Conservation (phyloP, 2,888 invertebrate genomes). For the Epinotia bilunana region DNA sequence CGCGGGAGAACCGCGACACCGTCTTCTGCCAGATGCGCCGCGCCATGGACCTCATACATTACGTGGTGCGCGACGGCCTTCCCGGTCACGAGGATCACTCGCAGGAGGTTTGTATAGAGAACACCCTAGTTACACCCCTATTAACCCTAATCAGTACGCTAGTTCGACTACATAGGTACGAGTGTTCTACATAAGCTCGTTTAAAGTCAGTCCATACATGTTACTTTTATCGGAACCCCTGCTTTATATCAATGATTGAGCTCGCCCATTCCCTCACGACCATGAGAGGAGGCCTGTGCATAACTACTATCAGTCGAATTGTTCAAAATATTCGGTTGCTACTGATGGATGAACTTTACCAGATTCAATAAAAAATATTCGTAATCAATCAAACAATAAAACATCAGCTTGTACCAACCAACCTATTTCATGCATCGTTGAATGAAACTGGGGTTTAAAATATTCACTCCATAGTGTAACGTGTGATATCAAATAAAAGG, state of each 20-base stretch:
- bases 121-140: not conserved
- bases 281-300: not conserved
- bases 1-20: slow-evolving; percentile 97
- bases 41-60: slow-evolving; percentile 98
- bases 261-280: not conserved
- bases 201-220: not conserved
- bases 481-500: not conserved
- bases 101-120: slow-evolving; percentile 65
- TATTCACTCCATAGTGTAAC: too few relatives aligned
- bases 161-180: too few relatives aligned
- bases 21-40: slow-evolving; percentile 99
- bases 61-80: slow-evolving; percentile 98
- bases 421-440: not conserved
- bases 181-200: not conserved
- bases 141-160: not conserved
- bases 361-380: not conserved
- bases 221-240: not conserved
- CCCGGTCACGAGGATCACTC: slow-evolving; percentile 83
- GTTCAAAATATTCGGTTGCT: too few relatives aligned
- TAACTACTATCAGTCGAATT: not conserved
- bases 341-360: not conserved
- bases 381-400: not conserved
- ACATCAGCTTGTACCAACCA: not conserved
- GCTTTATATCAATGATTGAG: not conserved
- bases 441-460: not conserved